Evolutionary conservation across 2,888 invertebrate species (phyloP).

Genomic region (Incurvaria masculella): DNA sequence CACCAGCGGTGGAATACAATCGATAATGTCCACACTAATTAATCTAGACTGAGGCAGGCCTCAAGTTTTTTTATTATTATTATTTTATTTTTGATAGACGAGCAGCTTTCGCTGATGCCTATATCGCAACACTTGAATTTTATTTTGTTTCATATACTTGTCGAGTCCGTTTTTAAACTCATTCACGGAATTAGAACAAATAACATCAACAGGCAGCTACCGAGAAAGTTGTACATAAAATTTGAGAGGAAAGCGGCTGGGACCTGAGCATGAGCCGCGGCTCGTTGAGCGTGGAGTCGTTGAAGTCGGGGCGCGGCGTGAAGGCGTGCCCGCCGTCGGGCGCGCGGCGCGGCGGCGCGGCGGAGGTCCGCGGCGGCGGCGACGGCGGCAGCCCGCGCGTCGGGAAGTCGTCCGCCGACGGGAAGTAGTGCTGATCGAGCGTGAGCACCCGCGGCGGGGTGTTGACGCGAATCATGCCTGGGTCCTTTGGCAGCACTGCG

Average conservation of each 20-base stretch:
- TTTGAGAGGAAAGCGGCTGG: not conserved
- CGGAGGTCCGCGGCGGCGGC: slow-evolving; percentile 35
- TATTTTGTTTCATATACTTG: no score
- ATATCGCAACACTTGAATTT: no score
- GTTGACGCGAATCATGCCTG: slow-evolving; percentile 74
- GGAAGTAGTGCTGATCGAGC: slow-evolving; percentile 80
- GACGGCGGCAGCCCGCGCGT: slow-evolving; percentile 28
- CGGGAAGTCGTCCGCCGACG: slow-evolving; percentile 60
- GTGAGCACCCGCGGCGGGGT: slow-evolving; percentile 89
- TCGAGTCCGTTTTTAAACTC: no score
- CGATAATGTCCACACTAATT: no score
- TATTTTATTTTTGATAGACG: no score
- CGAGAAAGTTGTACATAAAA: no score
- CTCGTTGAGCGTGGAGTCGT: slow-evolving; percentile 49
- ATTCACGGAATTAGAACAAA: no score
- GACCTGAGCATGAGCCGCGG: slow-evolving; percentile 46
- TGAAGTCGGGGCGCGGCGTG: slow-evolving; percentile 38
- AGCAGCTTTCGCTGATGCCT: no score
- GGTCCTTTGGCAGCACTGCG: slow-evolving; percentile 69
- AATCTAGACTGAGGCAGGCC: no score
- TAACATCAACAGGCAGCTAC: no score
- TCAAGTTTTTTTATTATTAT: no score
- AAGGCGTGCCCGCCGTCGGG: slow-evolving; percentile 40
- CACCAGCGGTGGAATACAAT: no score
- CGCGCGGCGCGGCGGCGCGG: slow-evolving; percentile 26